A percentile compares a stretch with the other conserved stretches of the same genome.
Evolutionary conservation across 1,140 invertebrate species (phyloP).

Genomic region (Bathynomus jamesi): DNA sequence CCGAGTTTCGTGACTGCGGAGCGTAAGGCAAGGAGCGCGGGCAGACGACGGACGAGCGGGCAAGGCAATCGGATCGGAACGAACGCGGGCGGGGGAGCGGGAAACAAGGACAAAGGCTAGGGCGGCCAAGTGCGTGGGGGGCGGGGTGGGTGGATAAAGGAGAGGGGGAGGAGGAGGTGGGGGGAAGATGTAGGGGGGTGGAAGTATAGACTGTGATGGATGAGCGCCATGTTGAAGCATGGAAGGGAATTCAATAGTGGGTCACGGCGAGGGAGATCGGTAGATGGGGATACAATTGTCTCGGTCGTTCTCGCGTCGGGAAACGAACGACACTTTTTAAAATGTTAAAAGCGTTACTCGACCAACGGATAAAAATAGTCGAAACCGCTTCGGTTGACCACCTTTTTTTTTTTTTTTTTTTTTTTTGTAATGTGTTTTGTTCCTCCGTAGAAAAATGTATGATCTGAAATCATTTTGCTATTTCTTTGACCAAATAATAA

Average conservation of each 20-base stretch:
- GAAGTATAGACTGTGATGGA: background rate
- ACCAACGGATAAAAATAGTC: too few species aligned
- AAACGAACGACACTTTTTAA: too few species aligned
- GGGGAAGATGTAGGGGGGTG: background rate
- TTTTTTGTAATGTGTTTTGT: too few species aligned
- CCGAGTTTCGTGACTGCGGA: background rate
- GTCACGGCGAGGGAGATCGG: background rate
- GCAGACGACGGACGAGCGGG: background rate
- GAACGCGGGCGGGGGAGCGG: background rate
- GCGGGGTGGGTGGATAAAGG: background rate
- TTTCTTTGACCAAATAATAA: too few species aligned
- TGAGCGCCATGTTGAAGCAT: background rate
- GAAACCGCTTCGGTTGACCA: too few species aligned
- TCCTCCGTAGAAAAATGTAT: too few species aligned
- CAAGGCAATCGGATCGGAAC: background rate
- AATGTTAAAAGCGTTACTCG: too few species aligned
- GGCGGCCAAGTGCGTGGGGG: background rate
- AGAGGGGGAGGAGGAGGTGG: background rate
- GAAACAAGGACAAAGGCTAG: background rate
- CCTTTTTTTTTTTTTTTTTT: too few species aligned
- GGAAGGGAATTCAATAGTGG: background rate
- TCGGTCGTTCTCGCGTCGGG: too few species aligned
- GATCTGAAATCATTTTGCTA: too few species aligned
- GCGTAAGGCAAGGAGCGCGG: background rate
- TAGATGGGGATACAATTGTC: background rate